Evolutionary conservation across 2,113 vertebrate species (phyloP), one percentile per base, ranked within the genome.

Genomic region (Monarcha castaneiventris): DNA sequence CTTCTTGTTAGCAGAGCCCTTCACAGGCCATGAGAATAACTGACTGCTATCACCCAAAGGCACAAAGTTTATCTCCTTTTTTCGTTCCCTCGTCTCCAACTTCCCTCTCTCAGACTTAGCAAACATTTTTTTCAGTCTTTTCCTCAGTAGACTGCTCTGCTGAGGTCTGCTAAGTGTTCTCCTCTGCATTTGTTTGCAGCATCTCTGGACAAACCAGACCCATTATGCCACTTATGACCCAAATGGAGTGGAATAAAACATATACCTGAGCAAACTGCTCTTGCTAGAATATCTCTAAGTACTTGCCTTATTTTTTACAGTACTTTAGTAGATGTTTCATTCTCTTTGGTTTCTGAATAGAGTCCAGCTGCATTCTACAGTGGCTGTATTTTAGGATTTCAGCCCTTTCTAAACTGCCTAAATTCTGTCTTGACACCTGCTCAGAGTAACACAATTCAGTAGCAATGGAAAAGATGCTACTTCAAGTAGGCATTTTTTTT

Each of bases 291-390:
- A 32, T n/a, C 20, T 81, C 9, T 41, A 23, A 49, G 23, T 8
- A 35, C 5, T 68, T 86, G 35, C 9, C 29, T n/a, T 37, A 35
- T 52, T 20, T 80, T 89, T 71, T 18, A 37, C 13, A 80, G 58
- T 7, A 18, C 29, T 55, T 78, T n/a, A 37, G 22, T 15, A 56
- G 10, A 4, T 23, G 55, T 21, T 81, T 55, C 35, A n/a, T 6
- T 43, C 8, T 51, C 46, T 41, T 51, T 82, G 52, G 17, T 82
- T 84, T 32, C 62, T 66, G 20, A 29, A 41, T 44, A 72, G 84
- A 85, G 52, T 41, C 61, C 84, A 94, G 71, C 74, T 96, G 94
- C 87, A 61, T 71, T 93, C 82, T 76, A 10, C 44, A 56, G 71
- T 89, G 87, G 62, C 29, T 87, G 49, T 23, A 8, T 56, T 76